These are phyloP conservation scores for Xanthia icteritia DNA, from an alignment of 2,888 invertebrate species.

Conservation along the genomic window DNA sequence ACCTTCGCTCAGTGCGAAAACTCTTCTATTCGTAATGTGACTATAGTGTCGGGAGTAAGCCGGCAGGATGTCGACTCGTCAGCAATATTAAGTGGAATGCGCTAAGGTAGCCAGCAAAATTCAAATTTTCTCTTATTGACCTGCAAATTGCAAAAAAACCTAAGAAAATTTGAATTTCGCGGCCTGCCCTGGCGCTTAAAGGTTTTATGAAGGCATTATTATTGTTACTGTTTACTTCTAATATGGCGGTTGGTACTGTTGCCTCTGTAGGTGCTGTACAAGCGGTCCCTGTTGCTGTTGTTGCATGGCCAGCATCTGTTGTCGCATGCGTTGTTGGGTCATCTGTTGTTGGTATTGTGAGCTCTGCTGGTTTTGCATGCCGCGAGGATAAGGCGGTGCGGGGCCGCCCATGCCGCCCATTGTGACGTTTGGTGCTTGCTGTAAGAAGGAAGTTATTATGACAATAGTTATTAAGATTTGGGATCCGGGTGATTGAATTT, in stretches of 20 bases:
- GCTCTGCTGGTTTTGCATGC: constrained; percentile 89
- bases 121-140: not conserved
- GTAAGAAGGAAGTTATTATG: constrained; percentile 18
- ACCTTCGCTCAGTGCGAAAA: not conserved
- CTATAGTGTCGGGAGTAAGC: not conserved
- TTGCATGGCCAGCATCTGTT: constrained; percentile 93
- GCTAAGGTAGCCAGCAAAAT: too few relatives aligned
- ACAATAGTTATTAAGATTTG: not conserved
- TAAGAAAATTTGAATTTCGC: not conserved
- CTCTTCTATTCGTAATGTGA: constrained; percentile 17
- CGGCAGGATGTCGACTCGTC: not conserved
- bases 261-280: constrained; percentile 86
- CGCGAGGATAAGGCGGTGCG: constrained; percentile 94
- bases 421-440: constrained; percentile 95
- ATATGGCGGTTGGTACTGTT: constrained; percentile 88
- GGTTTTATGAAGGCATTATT: not conserved
- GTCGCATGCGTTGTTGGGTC: constrained; percentile 91
- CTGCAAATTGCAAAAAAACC: not conserved
- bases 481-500: not conserved
- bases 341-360: constrained; percentile 91
- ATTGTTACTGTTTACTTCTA: constrained; percentile 59
- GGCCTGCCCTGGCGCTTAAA: not conserved
- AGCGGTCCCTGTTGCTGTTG: constrained; percentile 90
- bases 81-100: not conserved
- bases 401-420: constrained; percentile 95